Evolutionary conservation across 2,797 vertebrate species (phyloP).

Genomic region (Tarsius wallacei): DNA sequence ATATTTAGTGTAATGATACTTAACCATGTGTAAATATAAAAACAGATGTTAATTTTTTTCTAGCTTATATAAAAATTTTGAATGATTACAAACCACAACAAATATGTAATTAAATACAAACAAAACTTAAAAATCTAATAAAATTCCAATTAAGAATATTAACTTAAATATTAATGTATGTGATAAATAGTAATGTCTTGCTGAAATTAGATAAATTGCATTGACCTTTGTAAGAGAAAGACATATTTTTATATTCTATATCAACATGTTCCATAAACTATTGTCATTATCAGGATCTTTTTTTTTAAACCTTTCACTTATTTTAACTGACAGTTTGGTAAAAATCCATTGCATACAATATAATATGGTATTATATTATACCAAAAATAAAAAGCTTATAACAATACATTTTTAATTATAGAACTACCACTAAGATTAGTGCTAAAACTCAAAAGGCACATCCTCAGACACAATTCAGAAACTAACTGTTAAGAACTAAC

Average conservation of each 20-base stretch:
- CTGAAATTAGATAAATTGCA: not conserved
- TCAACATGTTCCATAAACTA: not conserved
- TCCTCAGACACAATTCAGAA: not conserved
- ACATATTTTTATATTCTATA: not conserved
- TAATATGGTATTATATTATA: not conserved
- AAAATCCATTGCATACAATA: not conserved
- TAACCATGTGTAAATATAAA: conserved; percentile 10
- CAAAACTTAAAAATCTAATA: conserved; percentile 6
- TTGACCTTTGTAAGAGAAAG: not conserved
- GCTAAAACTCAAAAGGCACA: not conserved
- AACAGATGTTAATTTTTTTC: not conserved
- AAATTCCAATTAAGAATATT: conserved; percentile 52
- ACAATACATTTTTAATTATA: not conserved
- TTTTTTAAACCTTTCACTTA: not conserved
- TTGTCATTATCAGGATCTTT: not conserved
- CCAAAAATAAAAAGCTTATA: not conserved
- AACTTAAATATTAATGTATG: not conserved
- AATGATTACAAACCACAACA: not conserved
- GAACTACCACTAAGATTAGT: not conserved
- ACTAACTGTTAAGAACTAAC: not conserved
- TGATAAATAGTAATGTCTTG: not conserved
- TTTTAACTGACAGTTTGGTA: not conserved
- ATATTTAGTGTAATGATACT: conserved; percentile 35
- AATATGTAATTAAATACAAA: conserved; percentile 46
- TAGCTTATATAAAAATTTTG: conserved; percentile 3